phyloP scores from a whole-genome alignment of 2,797 vertebrate genomes.

The Gephyroberyx darwinii region DNA sequence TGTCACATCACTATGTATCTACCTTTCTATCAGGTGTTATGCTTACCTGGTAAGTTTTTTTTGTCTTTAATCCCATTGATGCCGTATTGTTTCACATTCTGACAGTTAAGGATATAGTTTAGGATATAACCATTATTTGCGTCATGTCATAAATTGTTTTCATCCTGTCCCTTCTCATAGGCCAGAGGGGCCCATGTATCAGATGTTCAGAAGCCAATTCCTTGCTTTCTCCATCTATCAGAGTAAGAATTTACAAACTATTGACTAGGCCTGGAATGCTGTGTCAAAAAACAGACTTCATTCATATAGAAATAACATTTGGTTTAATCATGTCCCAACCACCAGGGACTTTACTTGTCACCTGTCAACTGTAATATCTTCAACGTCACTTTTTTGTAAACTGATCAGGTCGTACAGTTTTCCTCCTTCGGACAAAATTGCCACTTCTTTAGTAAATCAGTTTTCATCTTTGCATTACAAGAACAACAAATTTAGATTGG shows the following conservation, averaged over 20 bases:
- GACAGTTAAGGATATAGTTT: background rate
- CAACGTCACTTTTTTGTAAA: too few relatives aligned
- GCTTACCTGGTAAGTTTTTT: constrained; percentile 93
- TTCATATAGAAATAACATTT: background rate
- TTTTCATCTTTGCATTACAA: too few relatives aligned
- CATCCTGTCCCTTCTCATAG: constrained; percentile 70
- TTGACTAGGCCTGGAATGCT: background rate
- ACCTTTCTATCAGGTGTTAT: constrained; percentile 97
- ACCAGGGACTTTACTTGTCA: too few relatives aligned
- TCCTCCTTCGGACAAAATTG: too few relatives aligned
- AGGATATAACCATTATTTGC: background rate
- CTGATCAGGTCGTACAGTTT: too few relatives aligned
- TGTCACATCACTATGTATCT: constrained; percentile 97
- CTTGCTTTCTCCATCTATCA: constrained; percentile 98
- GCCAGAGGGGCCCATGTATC: constrained; percentile 96
- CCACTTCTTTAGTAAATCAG: too few relatives aligned
- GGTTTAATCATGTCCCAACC: background rate
- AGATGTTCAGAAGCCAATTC: constrained; percentile 96
- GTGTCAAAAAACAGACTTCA: background rate
- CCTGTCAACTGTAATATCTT: too few relatives aligned
- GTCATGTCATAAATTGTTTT: background rate
- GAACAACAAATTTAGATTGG: too few relatives aligned
- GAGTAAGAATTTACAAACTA: constrained; percentile 82
- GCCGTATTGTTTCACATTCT: background rate
- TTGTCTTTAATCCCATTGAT: background rate